A percentile compares a stretch with the other conserved stretches of the same genome.
Conservation (phyloP, 2,888 invertebrate species). For the Elmis aenea region DNA sequence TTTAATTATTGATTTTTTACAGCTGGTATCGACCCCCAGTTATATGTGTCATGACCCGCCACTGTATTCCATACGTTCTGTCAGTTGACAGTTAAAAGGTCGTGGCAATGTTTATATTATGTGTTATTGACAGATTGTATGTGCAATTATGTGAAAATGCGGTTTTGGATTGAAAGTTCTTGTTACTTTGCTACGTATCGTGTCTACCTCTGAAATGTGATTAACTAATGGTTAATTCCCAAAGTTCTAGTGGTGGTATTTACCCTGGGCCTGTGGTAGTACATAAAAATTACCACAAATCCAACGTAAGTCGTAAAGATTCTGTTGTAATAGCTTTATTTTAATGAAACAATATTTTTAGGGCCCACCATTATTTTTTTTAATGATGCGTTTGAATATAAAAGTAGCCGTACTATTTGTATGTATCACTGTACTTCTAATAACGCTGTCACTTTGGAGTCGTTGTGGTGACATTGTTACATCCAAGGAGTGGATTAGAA, state of each 20-base stretch:
- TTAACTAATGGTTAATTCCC: constrained; percentile 33
- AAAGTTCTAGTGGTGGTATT: constrained; percentile 26
- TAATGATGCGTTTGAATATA: constrained; percentile 75
- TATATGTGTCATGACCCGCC: no score
- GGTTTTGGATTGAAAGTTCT: neutral
- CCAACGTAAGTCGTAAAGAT: constrained; percentile 32
- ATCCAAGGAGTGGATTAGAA: constrained; percentile 31
- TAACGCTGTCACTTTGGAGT: constrained; percentile 70
- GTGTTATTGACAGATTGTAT: no score
- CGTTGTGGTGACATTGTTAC: constrained; percentile 60
- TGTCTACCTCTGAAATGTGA: constrained; percentile 17
- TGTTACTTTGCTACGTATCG: neutral
- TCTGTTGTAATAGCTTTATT: no score
- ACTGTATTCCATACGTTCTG: no score
- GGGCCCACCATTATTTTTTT: constrained; percentile 48
- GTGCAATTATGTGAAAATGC: neutral
- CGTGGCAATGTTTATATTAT: neutral
- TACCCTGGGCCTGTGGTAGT: constrained; percentile 34
- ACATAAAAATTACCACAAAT: constrained; percentile 37
- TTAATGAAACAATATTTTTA: no score
- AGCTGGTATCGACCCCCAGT: no score
- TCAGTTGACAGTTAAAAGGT: neutral
- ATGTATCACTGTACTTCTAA: constrained; percentile 59
- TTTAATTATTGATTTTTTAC: no score
- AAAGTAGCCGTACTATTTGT: constrained; percentile 66